phyloP scores from a whole-genome alignment of 2,888 invertebrate species.

The Tetragonula carbonaria region DNA sequence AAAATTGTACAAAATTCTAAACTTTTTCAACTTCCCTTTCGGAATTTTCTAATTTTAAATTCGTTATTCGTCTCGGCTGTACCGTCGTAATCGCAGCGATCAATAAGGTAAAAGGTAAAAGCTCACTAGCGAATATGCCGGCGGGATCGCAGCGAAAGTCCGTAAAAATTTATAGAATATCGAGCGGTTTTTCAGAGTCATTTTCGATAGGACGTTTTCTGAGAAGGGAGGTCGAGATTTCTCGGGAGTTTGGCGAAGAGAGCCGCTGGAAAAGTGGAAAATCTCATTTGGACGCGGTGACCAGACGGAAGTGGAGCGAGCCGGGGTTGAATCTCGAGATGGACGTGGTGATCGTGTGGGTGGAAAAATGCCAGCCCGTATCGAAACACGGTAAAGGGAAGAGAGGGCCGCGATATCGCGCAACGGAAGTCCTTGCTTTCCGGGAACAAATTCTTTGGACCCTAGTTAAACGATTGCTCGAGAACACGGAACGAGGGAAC shows the following conservation, averaged over 20 bases:
- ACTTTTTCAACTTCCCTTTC: too few relatives aligned
- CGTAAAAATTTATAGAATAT: constrained; percentile 61
- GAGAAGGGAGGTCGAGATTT: constrained; percentile 14
- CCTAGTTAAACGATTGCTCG: not conserved
- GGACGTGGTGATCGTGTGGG: constrained; percentile 68
- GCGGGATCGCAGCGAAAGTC: constrained; percentile 14
- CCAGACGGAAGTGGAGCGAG: constrained; percentile 69
- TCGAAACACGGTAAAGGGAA: constrained; percentile 1
- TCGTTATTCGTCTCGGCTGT: too few relatives aligned
- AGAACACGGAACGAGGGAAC: not conserved
- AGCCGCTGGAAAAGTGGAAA: constrained; percentile 58
- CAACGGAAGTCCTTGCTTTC: constrained; percentile 1
- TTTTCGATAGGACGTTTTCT: constrained; percentile 6
- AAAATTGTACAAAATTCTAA: too few relatives aligned
- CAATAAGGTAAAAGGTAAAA: not conserved
- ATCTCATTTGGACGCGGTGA: constrained; percentile 70
- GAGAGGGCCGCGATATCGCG: constrained; percentile 1
- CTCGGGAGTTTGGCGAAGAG: constrained; percentile 14
- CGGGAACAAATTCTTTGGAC: constrained; percentile 13
- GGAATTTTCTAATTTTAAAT: too few relatives aligned
- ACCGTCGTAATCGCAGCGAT: not conserved
- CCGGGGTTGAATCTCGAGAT: constrained; percentile 69
- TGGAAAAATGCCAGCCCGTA: constrained; percentile 55
- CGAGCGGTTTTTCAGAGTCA: constrained; percentile 45
- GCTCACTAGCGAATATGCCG: not conserved